Evolutionary conservation across 2,888 invertebrate species (phyloP).

Genomic region (Nomada fabriciana): DNA sequence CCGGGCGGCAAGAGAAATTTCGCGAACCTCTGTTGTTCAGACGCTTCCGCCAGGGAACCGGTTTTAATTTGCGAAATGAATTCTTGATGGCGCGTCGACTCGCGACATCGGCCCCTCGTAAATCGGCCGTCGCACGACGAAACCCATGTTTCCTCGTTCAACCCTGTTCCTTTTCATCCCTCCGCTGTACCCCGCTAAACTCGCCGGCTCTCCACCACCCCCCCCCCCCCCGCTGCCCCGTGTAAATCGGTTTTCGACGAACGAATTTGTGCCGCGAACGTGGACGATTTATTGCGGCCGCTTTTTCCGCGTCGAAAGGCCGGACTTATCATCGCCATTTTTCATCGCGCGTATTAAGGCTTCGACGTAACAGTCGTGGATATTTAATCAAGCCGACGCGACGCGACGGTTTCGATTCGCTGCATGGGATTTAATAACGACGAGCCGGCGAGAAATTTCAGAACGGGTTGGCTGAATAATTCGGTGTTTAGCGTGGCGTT

Average conservation of each 20-base stretch:
- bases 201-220: background rate
- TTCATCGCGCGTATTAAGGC: slow-evolving; percentile 28
- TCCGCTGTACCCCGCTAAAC: background rate
- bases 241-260: slow-evolving; percentile 52
- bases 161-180: background rate
- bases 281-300: slow-evolving; percentile 39
- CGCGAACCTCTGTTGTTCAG: background rate
- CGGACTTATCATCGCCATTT: slow-evolving; percentile 10
- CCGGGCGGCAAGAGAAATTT: background rate
- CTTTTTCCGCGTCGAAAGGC: slow-evolving; percentile 29
- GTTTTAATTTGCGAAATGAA: slow-evolving; percentile 65
- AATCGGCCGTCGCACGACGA: slow-evolving; percentile 45
- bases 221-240: background rate
- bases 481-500: background rate
- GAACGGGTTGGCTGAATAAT: background rate
- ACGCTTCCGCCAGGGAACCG: slow-evolving; percentile 26
- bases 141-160: slow-evolving; percentile 35
- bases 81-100: slow-evolving; percentile 57
- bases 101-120: slow-evolving; percentile 43
- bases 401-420: background rate
- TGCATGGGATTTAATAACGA: slow-evolving; percentile 13
- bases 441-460: background rate
- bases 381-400: slow-evolving; percentile 23
- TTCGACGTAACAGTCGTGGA: slow-evolving; percentile 20
- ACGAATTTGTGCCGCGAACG: slow-evolving; percentile 20